Evolutionary conservation across 2,113 vertebrate genomes (phyloP), one percentile per base, ranked within the genome.

Genomic region (Ardeotis arabs): DNA sequence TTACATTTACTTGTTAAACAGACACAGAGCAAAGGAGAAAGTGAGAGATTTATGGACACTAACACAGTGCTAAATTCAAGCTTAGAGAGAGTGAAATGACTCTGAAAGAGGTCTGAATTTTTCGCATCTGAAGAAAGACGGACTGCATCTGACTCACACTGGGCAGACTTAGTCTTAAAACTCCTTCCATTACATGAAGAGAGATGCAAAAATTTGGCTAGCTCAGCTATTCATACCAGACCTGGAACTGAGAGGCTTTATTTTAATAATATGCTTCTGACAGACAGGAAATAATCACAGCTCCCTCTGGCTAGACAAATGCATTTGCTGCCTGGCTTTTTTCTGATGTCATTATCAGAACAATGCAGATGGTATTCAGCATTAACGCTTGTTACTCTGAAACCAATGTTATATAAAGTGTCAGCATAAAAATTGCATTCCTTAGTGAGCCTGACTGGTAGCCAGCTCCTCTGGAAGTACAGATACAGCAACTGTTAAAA

Each of bases 341-440:
- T 78, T 19, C 60, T 67, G 84, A 67, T 87, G 84, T 52, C n/a
- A 72, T 75, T 95, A 92, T 78, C 73, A 78, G 93, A 89, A 81
- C 35, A 91, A 63, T 35, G 31, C 80, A 90, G 81, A 79, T 15
- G 4, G 81, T 64, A 70, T 35, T 87, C 69, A 82, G 47, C 64
- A 60, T 75, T 80, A 88, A 44, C 56, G 90, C 20, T n/a, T 6
- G 2, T 62, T 85, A 90, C 49, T 85, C 78, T 60, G 24, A 85
- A 86, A 68, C 24, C 79, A 80, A 24, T 33, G 23, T 81, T 92
- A 60, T 20, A 79, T 10, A 50, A 90, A 88, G 37, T 23, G 60
- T 74, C 86, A 95, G 89, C 76, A 69, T n/a, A 86, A 90, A 90
- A 86, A 77, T 1, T 31, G n/a, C 21, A 76, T 83, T 93, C 70